These are phyloP conservation scores for Oreamnos americanus DNA, from an alignment of 2,113 vertebrate genomes.

Conservation along the genomic window DNA sequence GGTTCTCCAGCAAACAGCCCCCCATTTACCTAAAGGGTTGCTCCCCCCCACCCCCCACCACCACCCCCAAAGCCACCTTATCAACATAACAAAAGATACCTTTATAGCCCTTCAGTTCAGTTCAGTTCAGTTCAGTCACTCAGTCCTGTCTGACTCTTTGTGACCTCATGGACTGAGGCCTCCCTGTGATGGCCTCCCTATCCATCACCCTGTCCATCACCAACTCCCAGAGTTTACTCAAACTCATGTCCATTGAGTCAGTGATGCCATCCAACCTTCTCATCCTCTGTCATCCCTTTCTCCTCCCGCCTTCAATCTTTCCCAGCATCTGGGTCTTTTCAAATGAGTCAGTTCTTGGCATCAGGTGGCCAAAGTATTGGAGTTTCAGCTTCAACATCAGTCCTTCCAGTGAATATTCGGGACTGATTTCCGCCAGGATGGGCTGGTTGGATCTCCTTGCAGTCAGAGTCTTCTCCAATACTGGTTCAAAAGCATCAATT, in stretches of 20 bases:
- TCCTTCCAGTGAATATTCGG: neutral
- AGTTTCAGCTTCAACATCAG: neutral
- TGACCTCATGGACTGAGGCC: neutral
- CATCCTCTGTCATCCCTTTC: neutral
- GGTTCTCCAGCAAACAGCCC: neutral
- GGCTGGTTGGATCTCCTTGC: neutral
- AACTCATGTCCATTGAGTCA: neutral
- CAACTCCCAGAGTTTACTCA: neutral
- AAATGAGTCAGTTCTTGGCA: neutral
- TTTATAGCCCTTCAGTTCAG: neutral
- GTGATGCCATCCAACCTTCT: neutral
- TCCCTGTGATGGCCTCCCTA: neutral
- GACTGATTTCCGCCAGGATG: neutral
- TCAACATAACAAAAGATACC: neutral
- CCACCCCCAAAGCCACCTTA: neutral
- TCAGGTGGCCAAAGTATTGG: neutral
- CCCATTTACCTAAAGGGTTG: neutral
- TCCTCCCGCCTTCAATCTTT: neutral
- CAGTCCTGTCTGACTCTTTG: neutral
- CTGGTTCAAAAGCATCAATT: neutral
- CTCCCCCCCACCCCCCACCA: rapidly evolving
- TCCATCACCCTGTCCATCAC: neutral
- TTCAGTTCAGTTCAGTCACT: neutral
- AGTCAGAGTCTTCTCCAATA: neutral
- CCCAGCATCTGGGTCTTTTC: neutral